These are phyloP conservation scores for Glossosoma conforme DNA, from an alignment of 1,140 invertebrate species.

Conservation along the genomic window DNA sequence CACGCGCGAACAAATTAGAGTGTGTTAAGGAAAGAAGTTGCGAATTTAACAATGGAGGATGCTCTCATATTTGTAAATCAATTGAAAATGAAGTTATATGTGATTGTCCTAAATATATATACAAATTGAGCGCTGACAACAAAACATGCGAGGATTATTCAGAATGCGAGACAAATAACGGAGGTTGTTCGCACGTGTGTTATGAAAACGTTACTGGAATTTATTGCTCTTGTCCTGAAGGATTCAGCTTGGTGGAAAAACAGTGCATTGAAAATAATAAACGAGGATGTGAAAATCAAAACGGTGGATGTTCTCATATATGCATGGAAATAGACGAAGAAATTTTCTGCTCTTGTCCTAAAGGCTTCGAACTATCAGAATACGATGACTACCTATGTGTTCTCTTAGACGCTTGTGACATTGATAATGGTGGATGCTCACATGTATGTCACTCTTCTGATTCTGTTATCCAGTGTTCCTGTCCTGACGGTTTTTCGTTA, in stretches of 20 bases:
- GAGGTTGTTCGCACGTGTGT: slow-evolving; percentile 63
- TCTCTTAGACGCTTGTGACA: slow-evolving; percentile 61
- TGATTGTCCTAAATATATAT: slow-evolving; percentile 49
- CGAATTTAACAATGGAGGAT: too few relatives aligned
- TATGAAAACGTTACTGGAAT: slow-evolving; percentile 61
- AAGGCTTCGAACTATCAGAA: slow-evolving; percentile 45
- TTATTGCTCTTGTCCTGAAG: slow-evolving; percentile 50
- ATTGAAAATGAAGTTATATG: slow-evolving; percentile 57
- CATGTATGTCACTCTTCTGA: slow-evolving; percentile 63
- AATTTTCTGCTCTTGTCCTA: slow-evolving; percentile 47
- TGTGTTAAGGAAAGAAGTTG: too few relatives aligned
- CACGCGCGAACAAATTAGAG: too few relatives aligned
- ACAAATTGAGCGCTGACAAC: slow-evolving; percentile 41
- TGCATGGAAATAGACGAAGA: slow-evolving; percentile 41
- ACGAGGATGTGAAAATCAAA: slow-evolving; percentile 28
- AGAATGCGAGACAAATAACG: slow-evolving; percentile 61
- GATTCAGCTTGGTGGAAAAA: slow-evolving; percentile 36
- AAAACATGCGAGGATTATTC: slow-evolving; percentile 52
- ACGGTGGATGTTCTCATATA: slow-evolving; percentile 43
- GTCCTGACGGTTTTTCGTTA: slow-evolving; percentile 48
- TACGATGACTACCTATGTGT: slow-evolving; percentile 44
- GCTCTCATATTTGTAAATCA: slow-evolving; percentile 58
- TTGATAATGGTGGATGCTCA: slow-evolving; percentile 62
- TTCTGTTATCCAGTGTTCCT: slow-evolving; percentile 53
- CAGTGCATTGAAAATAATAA: slow-evolving; percentile 33